A percentile compares a stretch with the other conserved stretches of the same genome.
These are phyloP conservation scores for Sebastiscus albofasciatus DNA, from an alignment of 2,797 vertebrate species.

Conservation along the genomic window DNA sequence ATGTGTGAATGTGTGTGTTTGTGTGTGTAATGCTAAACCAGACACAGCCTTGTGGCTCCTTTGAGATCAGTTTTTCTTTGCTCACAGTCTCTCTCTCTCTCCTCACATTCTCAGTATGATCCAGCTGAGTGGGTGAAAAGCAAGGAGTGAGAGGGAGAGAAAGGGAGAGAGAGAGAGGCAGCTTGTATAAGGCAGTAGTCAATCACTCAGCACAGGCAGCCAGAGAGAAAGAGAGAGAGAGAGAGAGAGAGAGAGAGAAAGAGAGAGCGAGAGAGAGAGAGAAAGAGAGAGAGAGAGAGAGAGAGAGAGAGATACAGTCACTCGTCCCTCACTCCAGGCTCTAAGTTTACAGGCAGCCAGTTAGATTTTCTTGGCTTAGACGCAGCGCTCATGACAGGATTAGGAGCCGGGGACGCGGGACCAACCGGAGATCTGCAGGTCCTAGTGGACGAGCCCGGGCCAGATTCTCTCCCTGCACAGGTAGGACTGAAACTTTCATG, in stretches of 20 bases:
- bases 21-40: constrained; percentile 58
- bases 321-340: constrained; percentile 64
- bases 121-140: constrained; percentile 64
- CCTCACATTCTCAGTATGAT: constrained; percentile 35
- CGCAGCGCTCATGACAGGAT: constrained; percentile 80
- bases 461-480: constrained; percentile 72
- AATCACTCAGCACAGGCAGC: neutral
- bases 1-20: constrained; percentile 16
- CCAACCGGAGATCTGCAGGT: constrained; percentile 79
- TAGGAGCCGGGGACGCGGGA: constrained; percentile 79
- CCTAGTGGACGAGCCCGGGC: constrained; percentile 65
- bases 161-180: neutral
- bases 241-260: constrained; percentile 23
- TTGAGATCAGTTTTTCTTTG: constrained; percentile 44
- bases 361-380: constrained; percentile 77
- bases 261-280: constrained; percentile 35
- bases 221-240: constrained; percentile 28
- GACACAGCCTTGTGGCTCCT: constrained; percentile 49
- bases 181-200: neutral
- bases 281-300: constrained; percentile 35
- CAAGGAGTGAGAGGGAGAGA: neutral
- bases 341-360: constrained; percentile 66
- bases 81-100: constrained; percentile 22
- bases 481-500: constrained; percentile 55
- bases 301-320: constrained; percentile 43